A percentile compares a stretch with the other conserved stretches of the same genome.
phyloP scores from a whole-genome alignment of 1,140 invertebrate genomes.

The Dufourea novaeangliae region DNA sequence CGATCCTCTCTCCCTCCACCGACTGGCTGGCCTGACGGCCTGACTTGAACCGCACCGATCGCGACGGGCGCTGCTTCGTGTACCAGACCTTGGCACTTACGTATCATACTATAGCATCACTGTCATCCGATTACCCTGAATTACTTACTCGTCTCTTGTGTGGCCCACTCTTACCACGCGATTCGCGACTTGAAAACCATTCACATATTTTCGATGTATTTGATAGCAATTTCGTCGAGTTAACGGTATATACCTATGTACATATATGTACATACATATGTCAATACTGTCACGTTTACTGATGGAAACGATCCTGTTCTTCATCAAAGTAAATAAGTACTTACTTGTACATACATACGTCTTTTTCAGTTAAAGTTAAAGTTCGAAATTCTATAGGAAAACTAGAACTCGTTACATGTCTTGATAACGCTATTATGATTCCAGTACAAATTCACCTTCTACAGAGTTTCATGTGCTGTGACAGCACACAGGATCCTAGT shows the following conservation, averaged over 20 bases:
- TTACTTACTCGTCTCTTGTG: too few species aligned
- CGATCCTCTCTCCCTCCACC: neutral
- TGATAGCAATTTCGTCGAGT: neutral
- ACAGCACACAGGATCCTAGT: neutral
- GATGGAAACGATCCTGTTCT: too few species aligned
- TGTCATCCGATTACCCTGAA: neutral
- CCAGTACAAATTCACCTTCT: neutral
- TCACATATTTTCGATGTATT: neutral
- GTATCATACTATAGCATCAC: neutral
- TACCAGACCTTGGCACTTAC: constrained; percentile 15
- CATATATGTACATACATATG: too few species aligned
- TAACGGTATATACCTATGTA: too few species aligned
- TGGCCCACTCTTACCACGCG: neutral
- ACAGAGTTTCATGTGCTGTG: neutral
- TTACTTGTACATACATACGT: too few species aligned
- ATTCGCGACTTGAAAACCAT: too few species aligned
- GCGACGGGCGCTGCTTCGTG: neutral
- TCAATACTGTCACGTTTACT: too few species aligned
- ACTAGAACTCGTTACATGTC: too few species aligned
- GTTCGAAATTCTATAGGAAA: too few species aligned
- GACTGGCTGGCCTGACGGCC: neutral
- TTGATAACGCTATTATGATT: too few species aligned
- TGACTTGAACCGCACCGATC: constrained; percentile 23
- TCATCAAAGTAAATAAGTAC: too few species aligned
- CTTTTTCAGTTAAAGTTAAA: too few species aligned